A percentile compares a stretch with the other conserved stretches of the same genome.
phyloP scores from a whole-genome alignment of 1,140 invertebrate genomes.

The Pomacea maculata region DNA sequence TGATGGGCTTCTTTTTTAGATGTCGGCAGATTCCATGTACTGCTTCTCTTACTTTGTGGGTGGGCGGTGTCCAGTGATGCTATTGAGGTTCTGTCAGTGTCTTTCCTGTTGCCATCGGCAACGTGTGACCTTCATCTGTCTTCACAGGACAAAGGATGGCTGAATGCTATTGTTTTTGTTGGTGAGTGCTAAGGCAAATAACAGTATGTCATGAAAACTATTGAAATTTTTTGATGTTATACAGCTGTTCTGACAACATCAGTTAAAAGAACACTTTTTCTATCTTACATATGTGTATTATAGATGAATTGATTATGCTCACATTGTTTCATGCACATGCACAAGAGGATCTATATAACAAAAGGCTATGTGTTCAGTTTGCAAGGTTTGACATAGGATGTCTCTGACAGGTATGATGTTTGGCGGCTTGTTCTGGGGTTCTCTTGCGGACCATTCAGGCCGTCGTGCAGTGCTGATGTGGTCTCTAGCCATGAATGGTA shows the following conservation, averaged over 20 bases:
- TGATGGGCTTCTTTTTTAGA: constrained; percentile 69
- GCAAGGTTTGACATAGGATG: neutral
- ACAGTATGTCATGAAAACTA: too few relatives aligned
- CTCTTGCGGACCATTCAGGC: constrained; percentile 85
- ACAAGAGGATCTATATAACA: too few relatives aligned
- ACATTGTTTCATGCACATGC: too few relatives aligned
- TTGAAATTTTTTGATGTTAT: too few relatives aligned
- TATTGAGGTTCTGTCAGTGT: constrained; percentile 88
- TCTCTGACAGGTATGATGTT: constrained; percentile 88
- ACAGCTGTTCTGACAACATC: too few relatives aligned
- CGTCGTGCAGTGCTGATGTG: constrained; percentile 85
- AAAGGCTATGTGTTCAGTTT: too few relatives aligned
- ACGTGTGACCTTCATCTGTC: constrained; percentile 89
- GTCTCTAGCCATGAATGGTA: constrained; percentile 87
- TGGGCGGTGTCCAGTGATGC: constrained; percentile 94
- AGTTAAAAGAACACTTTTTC: too few relatives aligned
- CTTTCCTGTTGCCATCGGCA: constrained; percentile 91
- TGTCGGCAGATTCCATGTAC: constrained; percentile 92
- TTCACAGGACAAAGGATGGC: constrained; percentile 84
- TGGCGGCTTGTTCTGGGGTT: constrained; percentile 90
- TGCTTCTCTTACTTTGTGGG: constrained; percentile 84
- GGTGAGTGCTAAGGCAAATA: constrained; percentile 67
- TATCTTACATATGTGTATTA: too few relatives aligned
- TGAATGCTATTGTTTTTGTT: constrained; percentile 67
- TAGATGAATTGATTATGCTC: too few relatives aligned